Evolutionary conservation across 2,113 vertebrate species (phyloP), one percentile per base, ranked within the genome.

Genomic region (Notechis scutatus): DNA sequence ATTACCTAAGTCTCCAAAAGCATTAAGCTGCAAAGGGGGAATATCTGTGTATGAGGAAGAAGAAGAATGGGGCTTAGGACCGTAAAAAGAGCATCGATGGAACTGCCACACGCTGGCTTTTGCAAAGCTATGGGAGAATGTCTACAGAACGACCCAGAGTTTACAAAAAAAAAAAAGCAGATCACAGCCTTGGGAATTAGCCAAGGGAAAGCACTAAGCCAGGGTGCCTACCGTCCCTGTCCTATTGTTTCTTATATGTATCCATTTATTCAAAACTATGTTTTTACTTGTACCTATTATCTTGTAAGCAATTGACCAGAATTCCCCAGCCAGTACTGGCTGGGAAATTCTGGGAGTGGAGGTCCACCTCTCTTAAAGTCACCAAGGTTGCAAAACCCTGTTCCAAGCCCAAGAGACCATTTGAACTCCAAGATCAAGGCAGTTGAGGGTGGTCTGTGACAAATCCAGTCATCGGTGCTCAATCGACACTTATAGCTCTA

Each of bases 401-500:
- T 10, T 26, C 54, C 29, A 55, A 45, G 23, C 57, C 21, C 21
- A 52, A 55, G 29, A 90, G 21, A 52, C 52, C 45, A 59, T 56
- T 24, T 10, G 86, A 85, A 47, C 74, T 3, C 23, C 34, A 91
- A 45, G 39, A 39, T 39, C 10, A 21, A 86, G 11, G 56, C 5
- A 23, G 54, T 3, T 4, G 50, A 50, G 21, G 11, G 29, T 50
- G 21, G 47, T 26, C 87, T 21, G 10, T 11, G 9, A 3, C 11
- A 54, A 14, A 14, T 34, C 50, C 52, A 3, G 59, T 9, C 12
- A 42, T 18, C 64, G 9, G 15, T 89, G 61, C 24, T 52, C 59
- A 55, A 56, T 7, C n/a, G 29, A 18, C 5, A 18, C 23, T 29
- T 47, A 6, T 14, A 0, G 1, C 4, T 7, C 1, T 3, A 14